phyloP scores from a whole-genome alignment of 1,140 invertebrate species.

The Sminthurinus signatus region DNA sequence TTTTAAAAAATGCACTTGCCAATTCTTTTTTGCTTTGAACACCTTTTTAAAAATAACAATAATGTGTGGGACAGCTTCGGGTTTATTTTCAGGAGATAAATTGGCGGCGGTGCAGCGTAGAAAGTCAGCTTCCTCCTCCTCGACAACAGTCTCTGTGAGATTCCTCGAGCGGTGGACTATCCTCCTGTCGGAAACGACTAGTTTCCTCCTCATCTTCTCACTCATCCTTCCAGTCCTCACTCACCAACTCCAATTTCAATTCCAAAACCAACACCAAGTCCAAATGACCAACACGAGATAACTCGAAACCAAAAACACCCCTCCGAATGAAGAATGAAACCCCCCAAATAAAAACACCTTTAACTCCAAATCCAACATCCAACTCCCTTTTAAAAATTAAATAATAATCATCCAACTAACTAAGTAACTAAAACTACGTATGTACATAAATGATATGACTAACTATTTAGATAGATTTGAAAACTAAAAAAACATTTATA shows the following conservation, averaged over 20 bases:
- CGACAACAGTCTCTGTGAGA: slow-evolving; percentile 15
- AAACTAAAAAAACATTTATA: too few relatives aligned
- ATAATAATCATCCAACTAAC: too few relatives aligned
- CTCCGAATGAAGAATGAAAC: too few relatives aligned
- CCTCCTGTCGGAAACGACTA: not conserved
- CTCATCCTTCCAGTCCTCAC: not conserved
- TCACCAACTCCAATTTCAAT: not conserved
- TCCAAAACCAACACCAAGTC: not conserved
- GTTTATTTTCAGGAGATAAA: slow-evolving; percentile 28
- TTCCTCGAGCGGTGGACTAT: slow-evolving; percentile 3
- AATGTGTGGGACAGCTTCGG: slow-evolving; percentile 9
- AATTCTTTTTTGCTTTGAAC: not conserved
- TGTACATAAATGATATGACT: too few relatives aligned
- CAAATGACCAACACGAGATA: not conserved
- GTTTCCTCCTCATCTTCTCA: not conserved
- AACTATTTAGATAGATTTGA: too few relatives aligned
- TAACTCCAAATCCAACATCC: too few relatives aligned
- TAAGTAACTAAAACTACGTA: too few relatives aligned
- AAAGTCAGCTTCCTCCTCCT: slow-evolving; percentile 27
- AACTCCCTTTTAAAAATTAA: too few relatives aligned
- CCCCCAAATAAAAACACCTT: too few relatives aligned
- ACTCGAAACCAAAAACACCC: too few relatives aligned
- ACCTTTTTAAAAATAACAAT: slow-evolving; percentile 15
- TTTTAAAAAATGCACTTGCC: too few relatives aligned
- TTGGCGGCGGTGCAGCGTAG: slow-evolving; percentile 31